phyloP scores from a whole-genome alignment of 1,140 invertebrate species.

The Coenobita brevimanus region DNA sequence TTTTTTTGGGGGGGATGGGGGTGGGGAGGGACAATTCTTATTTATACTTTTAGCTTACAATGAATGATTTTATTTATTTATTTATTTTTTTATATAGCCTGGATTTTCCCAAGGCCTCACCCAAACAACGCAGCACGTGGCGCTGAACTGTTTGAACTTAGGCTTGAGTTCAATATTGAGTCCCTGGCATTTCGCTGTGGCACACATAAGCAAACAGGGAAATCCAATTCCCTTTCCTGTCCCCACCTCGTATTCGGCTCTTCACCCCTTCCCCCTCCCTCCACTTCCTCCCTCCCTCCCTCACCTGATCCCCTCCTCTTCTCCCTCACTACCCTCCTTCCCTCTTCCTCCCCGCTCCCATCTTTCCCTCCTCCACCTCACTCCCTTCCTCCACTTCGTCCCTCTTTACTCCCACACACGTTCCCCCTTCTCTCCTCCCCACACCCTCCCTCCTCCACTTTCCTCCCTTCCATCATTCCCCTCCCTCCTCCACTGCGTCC shows the following conservation, averaged over 20 bases:
- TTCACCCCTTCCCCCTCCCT: neutral
- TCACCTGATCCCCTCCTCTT: neutral
- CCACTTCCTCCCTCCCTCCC: neutral
- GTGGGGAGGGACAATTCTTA: too few species aligned
- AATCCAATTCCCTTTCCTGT: conserved; percentile 14
- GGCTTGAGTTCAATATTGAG: too few species aligned
- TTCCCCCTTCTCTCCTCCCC: neutral
- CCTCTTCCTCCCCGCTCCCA: too few species aligned
- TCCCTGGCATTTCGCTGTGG: neutral
- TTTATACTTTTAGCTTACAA: too few species aligned
- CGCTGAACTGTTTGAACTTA: too few species aligned
- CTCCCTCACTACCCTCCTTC: neutral
- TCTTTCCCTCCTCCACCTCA: too few species aligned
- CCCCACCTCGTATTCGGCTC: neutral
- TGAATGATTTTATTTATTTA: too few species aligned
- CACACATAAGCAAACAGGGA: conserved; percentile 24
- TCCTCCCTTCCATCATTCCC: neutral
- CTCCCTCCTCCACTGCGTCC: too few species aligned
- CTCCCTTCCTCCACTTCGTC: neutral
- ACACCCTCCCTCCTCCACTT: neutral
- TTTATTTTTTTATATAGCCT: too few species aligned
- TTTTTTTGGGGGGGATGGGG: too few species aligned
- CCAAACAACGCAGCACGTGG: too few species aligned
- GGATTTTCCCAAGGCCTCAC: too few species aligned
- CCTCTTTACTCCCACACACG: neutral